These are phyloP conservation scores for Lophura nycthemera DNA, from an alignment of 2,113 vertebrate species.

Conservation along the genomic window DNA sequence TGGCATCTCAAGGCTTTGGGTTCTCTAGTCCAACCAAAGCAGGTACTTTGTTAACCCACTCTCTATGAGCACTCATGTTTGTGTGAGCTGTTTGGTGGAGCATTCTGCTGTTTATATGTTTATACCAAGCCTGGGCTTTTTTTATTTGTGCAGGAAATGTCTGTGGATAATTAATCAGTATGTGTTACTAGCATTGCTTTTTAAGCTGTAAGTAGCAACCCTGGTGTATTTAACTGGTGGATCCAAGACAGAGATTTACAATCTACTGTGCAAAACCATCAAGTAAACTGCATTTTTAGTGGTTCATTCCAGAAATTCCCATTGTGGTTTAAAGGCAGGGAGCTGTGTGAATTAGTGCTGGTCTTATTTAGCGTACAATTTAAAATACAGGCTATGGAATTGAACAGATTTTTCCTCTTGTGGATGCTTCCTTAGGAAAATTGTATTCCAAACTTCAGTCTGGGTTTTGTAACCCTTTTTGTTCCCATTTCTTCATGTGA, in stretches of 20 bases:
- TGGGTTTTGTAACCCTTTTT: neutral
- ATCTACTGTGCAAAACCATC: neutral
- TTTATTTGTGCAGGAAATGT: rapidly evolving
- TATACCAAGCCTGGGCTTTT: neutral
- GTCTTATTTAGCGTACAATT: neutral
- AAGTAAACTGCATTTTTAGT: neutral
- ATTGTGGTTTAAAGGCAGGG: neutral
- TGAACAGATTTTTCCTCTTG: neutral
- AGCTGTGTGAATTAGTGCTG: neutral
- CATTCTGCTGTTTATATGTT: neutral
- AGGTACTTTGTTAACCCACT: slow-evolving; percentile 77
- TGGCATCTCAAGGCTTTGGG: slow-evolving; percentile 94
- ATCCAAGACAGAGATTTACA: neutral
- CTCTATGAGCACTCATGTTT: rapidly evolving
- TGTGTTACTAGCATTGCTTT: neutral
- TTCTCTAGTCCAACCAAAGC: slow-evolving; percentile 88
- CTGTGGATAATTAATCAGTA: neutral
- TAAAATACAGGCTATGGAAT: neutral
- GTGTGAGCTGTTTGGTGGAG: neutral
- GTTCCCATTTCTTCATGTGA: neutral
- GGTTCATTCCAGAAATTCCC: neutral
- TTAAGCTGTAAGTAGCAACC: neutral
- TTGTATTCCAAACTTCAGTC: neutral
- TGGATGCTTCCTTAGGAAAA: neutral
- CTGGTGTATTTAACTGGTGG: neutral